phyloP scores from a whole-genome alignment of 2,797 vertebrate genomes.

The Leucoraja ocellata region DNA sequence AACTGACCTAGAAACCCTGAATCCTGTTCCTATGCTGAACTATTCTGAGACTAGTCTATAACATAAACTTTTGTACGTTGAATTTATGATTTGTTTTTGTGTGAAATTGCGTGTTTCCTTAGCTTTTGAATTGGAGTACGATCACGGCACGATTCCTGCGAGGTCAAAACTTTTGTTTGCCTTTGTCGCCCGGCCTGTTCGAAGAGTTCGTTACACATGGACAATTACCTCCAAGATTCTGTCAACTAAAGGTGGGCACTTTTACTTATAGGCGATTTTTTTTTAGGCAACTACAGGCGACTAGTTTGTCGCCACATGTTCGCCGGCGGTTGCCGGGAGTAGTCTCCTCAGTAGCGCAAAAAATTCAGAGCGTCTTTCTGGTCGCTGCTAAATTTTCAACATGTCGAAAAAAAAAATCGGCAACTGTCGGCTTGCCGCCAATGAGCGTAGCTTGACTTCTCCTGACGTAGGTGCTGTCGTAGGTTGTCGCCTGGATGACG shows the following conservation, averaged over 20 bases:
- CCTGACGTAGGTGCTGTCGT: too few species aligned
- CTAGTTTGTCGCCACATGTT: too few species aligned
- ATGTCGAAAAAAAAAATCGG: too few species aligned
- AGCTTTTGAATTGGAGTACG: constrained; percentile 71
- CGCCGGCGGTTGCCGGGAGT: too few species aligned
- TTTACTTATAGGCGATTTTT: neutral
- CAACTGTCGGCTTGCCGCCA: too few species aligned
- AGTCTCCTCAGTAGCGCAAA: too few species aligned
- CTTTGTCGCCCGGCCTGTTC: constrained; percentile 57
- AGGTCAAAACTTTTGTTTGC: constrained; percentile 60
- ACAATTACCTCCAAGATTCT: constrained; percentile 67
- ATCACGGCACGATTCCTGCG: constrained; percentile 60
- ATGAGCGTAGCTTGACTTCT: too few species aligned
- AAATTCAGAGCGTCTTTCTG: too few species aligned
- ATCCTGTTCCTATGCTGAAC: neutral
- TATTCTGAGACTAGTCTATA: neutral
- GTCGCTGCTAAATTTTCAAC: too few species aligned
- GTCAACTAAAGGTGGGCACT: constrained; percentile 57
- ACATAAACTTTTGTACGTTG: neutral
- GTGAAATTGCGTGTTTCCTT: neutral
- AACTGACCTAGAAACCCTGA: too few species aligned
- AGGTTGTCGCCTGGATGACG: too few species aligned
- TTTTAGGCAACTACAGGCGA: too few species aligned
- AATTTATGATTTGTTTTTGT: neutral
- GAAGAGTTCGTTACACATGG: constrained; percentile 67